phyloP scores from a whole-genome alignment of 2,797 vertebrate species.

The Chloroceryle inda region DNA sequence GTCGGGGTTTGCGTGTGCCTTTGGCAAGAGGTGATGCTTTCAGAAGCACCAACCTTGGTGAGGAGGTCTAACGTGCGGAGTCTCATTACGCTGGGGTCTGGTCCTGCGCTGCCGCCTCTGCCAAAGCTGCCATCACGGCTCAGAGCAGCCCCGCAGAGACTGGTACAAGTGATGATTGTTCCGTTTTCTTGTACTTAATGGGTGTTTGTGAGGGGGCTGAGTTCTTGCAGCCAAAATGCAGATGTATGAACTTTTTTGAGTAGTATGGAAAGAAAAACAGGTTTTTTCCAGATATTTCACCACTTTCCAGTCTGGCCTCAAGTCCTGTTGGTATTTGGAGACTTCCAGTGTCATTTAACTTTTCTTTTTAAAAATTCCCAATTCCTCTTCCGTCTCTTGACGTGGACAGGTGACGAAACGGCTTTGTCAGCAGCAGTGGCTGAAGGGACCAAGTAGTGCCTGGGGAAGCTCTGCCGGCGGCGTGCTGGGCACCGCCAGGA shows the following conservation, averaged over 20 bases:
- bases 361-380: neutral
- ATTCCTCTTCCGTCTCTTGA: fast-evolving
- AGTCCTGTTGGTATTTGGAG: neutral
- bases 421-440: neutral
- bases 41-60: neutral
- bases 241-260: neutral
- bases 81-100: fast-evolving
- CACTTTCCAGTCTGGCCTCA: neutral
- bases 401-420: fast-evolving
- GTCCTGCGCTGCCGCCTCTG: neutral
- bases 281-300: neutral
- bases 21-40: neutral
- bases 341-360: neutral
- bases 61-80: neutral
- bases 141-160: neutral
- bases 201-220: neutral
- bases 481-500: fast-evolving
- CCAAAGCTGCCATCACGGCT: fast-evolving
- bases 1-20: neutral
- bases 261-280: neutral
- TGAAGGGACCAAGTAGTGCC: fast-evolving
- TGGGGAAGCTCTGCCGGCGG: fast-evolving
- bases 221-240: neutral
- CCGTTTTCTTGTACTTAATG: neutral
- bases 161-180: neutral